phyloP scores from a whole-genome alignment of 2,888 invertebrate species.

The Nysson spinosus region DNA sequence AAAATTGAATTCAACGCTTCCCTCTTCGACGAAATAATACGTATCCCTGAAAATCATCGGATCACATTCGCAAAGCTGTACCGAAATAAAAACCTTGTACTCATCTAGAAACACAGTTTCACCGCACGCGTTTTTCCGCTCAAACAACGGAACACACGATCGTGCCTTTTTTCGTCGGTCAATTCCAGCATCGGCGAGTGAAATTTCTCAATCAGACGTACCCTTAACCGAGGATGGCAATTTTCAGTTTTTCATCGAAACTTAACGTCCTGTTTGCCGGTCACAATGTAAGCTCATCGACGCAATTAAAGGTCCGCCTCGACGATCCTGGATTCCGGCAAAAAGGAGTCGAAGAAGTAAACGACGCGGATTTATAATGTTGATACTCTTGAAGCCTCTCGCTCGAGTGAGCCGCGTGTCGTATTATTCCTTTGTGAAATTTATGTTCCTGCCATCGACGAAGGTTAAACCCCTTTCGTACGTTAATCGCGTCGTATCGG shows the following conservation, averaged over 20 bases:
- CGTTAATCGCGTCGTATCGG: slow-evolving; percentile 46
- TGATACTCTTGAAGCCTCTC: slow-evolving; percentile 37
- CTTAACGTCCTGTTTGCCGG: too few species aligned
- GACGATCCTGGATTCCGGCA: slow-evolving; percentile 9
- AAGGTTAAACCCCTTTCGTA: slow-evolving; percentile 52
- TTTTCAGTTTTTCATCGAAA: slow-evolving; percentile 24
- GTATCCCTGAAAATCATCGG: too few species aligned
- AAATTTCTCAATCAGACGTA: slow-evolving; percentile 33
- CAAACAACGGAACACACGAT: too few species aligned
- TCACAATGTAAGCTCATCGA: slow-evolving; percentile 31
- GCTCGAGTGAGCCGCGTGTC: slow-evolving; percentile 30
- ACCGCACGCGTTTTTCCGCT: too few species aligned
- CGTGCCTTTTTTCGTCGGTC: background rate
- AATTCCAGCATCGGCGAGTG: slow-evolving; percentile 11
- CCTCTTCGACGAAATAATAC: too few species aligned
- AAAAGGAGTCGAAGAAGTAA: slow-evolving; percentile 47
- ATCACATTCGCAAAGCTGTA: too few species aligned
- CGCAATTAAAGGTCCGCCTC: slow-evolving; percentile 42
- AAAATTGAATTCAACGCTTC: too few species aligned
- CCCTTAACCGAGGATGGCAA: slow-evolving; percentile 16
- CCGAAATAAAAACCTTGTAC: too few species aligned
- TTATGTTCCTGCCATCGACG: slow-evolving; percentile 47
- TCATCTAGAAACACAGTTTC: too few species aligned
- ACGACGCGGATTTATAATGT: slow-evolving; percentile 49
- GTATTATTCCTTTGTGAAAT: slow-evolving; percentile 51